Evolutionary conservation across 2,113 vertebrate species (phyloP).

Genomic region (Marcusenius ussheri): DNA sequence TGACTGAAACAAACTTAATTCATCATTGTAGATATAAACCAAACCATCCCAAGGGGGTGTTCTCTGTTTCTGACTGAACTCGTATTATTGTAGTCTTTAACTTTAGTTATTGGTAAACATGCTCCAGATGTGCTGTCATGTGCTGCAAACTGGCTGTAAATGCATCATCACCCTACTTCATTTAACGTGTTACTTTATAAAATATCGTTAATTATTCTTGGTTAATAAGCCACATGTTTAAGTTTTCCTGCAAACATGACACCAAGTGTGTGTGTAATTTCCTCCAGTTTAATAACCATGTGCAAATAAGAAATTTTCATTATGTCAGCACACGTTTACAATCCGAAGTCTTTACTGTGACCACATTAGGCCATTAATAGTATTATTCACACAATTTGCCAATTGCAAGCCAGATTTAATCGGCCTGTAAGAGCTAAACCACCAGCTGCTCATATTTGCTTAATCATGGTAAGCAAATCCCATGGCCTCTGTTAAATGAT

Average conservation of each 20-base stretch:
- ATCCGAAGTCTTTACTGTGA: not conserved
- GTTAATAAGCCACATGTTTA: not conserved
- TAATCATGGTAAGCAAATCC: conserved; percentile 6
- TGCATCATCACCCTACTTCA: not conserved
- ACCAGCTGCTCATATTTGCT: not conserved
- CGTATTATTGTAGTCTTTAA: not conserved
- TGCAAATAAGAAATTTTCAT: not conserved
- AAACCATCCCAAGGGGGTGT: not conserved
- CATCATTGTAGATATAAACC: not conserved
- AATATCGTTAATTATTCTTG: not conserved
- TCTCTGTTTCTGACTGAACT: not conserved
- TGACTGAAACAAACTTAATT: not conserved
- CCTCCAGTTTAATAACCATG: conserved; percentile 5
- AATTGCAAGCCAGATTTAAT: conserved; percentile 7
- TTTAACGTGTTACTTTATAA: not conserved
- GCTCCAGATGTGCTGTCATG: not conserved
- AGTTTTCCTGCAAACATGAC: not conserved
- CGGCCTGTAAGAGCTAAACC: not conserved
- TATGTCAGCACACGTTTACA: not conserved
- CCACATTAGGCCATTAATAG: conserved; percentile 8
- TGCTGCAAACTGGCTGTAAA: not conserved
- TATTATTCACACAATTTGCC: conserved; percentile 10
- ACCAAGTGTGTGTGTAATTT: not conserved
- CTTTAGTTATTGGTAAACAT: not conserved
- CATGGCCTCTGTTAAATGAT: not conserved